phyloP scores from a whole-genome alignment of 2,113 vertebrate genomes.

The Ovis canadensis region DNA sequence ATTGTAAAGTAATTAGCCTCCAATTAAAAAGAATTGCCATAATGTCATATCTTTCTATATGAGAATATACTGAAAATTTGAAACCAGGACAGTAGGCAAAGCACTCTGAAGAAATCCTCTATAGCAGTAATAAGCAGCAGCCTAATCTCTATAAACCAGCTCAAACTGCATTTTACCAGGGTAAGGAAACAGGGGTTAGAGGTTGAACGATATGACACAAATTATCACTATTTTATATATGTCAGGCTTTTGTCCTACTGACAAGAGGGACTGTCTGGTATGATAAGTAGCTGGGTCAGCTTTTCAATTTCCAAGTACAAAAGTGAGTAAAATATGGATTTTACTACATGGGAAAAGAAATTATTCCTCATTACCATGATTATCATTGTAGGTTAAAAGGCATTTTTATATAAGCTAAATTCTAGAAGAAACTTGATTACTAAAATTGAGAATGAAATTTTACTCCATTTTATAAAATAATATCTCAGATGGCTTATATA shows the following conservation, averaged over 20 bases:
- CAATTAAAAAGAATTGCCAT: neutral
- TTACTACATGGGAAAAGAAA: neutral
- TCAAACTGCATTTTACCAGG: neutral
- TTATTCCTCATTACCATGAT: neutral
- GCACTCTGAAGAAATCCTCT: neutral
- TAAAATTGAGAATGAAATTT: constrained; percentile 5
- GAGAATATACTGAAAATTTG: neutral
- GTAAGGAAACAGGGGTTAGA: neutral
- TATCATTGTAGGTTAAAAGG: neutral
- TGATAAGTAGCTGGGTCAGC: neutral
- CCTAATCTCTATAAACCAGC: neutral
- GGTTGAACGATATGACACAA: constrained; percentile 21
- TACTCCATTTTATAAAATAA: neutral
- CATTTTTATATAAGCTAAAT: neutral
- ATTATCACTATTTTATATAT: constrained; percentile 25
- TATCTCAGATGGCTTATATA: neutral
- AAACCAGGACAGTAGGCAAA: neutral
- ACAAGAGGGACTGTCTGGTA: neutral
- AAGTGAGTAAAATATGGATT: neutral
- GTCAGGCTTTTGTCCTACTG: neutral
- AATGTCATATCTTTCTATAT: neutral
- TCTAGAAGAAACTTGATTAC: neutral
- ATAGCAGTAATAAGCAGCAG: neutral
- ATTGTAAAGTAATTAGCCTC: neutral
- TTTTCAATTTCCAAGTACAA: constrained; percentile 11